Percentiles rank a stretch among this genome's conserved stretches.
Conservation (phyloP, 2,888 invertebrate species). For the Drosophila infuscata region DNA sequence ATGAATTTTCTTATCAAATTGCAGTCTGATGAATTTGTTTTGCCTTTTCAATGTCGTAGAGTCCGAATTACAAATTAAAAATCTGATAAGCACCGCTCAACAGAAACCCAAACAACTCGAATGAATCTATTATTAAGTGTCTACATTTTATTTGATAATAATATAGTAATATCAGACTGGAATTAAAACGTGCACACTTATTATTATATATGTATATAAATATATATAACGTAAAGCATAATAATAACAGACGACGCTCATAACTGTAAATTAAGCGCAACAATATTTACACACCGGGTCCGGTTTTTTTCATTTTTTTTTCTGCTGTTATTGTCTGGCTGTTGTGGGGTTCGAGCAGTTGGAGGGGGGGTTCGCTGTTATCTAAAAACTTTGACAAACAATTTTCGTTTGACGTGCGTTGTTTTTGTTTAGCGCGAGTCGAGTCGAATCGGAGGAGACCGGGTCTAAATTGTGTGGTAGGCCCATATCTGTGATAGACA, state of each 20-base stretch:
- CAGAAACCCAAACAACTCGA: constrained; percentile 45
- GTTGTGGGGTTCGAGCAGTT: not conserved
- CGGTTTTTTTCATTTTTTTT: constrained; percentile 29
- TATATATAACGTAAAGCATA: not conserved
- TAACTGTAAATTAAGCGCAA: constrained; percentile 78
- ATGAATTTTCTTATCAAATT: constrained; percentile 36
- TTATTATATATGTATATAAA: not conserved
- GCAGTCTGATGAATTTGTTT: constrained; percentile 21
- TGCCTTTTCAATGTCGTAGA: constrained; percentile 65
- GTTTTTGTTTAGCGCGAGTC: constrained; percentile 62
- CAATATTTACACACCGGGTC: constrained; percentile 63
- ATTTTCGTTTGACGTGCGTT: constrained; percentile 70
- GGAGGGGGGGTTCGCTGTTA: constrained; percentile 39
- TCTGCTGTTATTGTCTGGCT: constrained; percentile 22
- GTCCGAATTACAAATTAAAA: constrained; percentile 35
- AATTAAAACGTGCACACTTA: constrained; percentile 72
- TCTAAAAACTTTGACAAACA: constrained; percentile 80
- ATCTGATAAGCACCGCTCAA: constrained; percentile 55
- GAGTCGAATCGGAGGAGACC: constrained; percentile 17
- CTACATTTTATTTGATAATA: constrained; percentile 12
- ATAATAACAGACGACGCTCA: constrained; percentile 28
- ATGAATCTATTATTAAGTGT: constrained; percentile 36
- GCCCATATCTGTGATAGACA: constrained; percentile 50
- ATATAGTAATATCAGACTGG: constrained; percentile 27
- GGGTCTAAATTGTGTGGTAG: constrained; percentile 43